These are phyloP conservation scores for Meriones unguiculatus DNA, from an alignment of 2,113 vertebrate genomes.

Conservation along the genomic window DNA sequence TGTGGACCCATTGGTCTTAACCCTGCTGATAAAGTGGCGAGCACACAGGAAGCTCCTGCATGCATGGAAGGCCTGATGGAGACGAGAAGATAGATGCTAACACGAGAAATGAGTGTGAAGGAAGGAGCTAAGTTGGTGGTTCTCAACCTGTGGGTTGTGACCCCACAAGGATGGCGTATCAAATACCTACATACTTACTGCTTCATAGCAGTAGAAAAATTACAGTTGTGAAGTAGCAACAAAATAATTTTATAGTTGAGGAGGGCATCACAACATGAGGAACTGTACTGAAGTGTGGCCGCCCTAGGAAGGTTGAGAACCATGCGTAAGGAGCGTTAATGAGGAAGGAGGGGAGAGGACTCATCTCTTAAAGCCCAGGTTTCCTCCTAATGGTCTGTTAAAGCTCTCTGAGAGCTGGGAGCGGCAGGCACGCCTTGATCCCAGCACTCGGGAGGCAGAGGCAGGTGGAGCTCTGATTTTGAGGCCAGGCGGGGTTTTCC, in stretches of 20 bases:
- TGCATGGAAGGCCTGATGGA: neutral
- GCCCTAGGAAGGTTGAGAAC: neutral
- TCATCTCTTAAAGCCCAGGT: constrained; percentile 14
- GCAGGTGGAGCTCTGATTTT: neutral
- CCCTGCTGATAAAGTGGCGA: neutral
- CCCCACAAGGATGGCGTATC: neutral
- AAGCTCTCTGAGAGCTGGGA: neutral
- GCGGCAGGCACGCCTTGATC: rapidly evolving
- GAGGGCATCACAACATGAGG: neutral
- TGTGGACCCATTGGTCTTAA: neutral
- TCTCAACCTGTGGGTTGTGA: neutral
- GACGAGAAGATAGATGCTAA: neutral
- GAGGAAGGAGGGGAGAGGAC: neutral
- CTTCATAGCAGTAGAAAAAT: neutral
- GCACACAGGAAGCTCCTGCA: neutral
- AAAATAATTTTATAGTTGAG: neutral
- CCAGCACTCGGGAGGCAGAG: neutral
- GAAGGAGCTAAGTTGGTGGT: neutral
- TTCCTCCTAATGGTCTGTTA: neutral
- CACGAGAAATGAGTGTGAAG: neutral
- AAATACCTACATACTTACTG: neutral
- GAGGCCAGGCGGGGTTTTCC: neutral
- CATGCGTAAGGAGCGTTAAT: neutral
- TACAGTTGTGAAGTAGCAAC: neutral
- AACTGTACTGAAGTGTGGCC: neutral